Evolutionary conservation across 2,797 vertebrate genomes (phyloP).

Genomic region (Scarus forsteni): DNA sequence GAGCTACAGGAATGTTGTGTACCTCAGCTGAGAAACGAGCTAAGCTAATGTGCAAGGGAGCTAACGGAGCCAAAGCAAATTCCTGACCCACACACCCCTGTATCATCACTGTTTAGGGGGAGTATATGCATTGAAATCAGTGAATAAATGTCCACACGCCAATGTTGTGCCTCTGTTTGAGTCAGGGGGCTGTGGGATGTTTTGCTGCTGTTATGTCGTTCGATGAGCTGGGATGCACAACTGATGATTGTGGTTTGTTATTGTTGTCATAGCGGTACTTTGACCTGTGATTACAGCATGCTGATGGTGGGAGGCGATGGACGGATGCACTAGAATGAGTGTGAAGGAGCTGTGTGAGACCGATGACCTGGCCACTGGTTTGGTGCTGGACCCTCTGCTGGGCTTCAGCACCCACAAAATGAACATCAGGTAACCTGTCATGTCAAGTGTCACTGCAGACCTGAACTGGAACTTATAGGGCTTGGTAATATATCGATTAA

Average conservation of each 20-base stretch:
- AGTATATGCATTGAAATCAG: not conserved
- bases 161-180: not conserved
- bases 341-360: constrained; percentile 94
- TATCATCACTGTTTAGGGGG: not conserved
- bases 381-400: constrained; percentile 92
- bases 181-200: not conserved
- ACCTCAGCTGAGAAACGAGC: constrained; percentile 50
- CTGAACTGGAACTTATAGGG: no score
- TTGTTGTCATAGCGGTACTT: constrained; percentile 33
- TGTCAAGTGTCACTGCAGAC: not conserved
- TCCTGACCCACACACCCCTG: not conserved
- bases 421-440: constrained; percentile 89
- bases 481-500: no score
- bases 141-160: not conserved
- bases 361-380: constrained; percentile 93
- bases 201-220: not conserved
- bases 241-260: constrained; percentile 32
- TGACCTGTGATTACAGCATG: constrained; percentile 80
- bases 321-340: constrained; percentile 93
- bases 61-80: constrained; percentile 16
- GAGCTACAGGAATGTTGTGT: constrained; percentile 29
- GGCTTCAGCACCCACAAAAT: constrained; percentile 96
- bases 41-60: constrained; percentile 32
- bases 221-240: constrained; percentile 17
- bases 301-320: constrained; percentile 89